phyloP scores from a whole-genome alignment of 2,888 invertebrate genomes.

The Callinectes sapidus region DNA sequence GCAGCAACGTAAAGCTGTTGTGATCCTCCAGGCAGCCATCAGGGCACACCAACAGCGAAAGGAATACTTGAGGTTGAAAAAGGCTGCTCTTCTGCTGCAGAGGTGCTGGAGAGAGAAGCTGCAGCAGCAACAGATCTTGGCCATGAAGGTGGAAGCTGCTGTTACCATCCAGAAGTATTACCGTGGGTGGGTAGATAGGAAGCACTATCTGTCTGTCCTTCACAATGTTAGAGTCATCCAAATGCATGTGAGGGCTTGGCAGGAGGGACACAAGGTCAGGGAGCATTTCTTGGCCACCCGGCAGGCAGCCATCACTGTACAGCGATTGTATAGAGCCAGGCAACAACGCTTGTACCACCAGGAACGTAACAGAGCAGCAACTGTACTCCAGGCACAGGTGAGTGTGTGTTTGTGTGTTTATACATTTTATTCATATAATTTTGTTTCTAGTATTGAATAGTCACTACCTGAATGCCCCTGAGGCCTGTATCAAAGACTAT shows the following conservation, averaged over 20 bases:
- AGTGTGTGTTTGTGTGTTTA: background rate
- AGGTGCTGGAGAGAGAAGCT: slow-evolving; percentile 45
- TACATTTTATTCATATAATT: background rate
- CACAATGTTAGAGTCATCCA: slow-evolving; percentile 49
- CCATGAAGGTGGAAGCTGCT: slow-evolving; percentile 19
- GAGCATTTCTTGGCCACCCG: slow-evolving; percentile 2
- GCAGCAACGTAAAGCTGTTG: slow-evolving; percentile 9
- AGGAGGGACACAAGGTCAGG: background rate
- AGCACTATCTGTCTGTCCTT: slow-evolving; percentile 26
- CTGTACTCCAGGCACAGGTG: slow-evolving; percentile 38
- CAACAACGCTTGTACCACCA: background rate
- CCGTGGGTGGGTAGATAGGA: slow-evolving; percentile 52
- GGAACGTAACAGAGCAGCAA: slow-evolving; percentile 23
- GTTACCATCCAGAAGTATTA: slow-evolving; percentile 36
- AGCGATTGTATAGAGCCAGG: slow-evolving; percentile 43
- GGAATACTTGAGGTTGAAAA: background rate
- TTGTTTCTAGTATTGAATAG: background rate
- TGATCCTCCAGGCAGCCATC: slow-evolving; percentile 51
- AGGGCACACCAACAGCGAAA: slow-evolving; percentile 17
- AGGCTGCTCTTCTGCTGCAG: slow-evolving; percentile 34
- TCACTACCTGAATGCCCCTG: background rate
- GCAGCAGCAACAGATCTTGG: background rate
- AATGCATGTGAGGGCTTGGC: slow-evolving; percentile 37
- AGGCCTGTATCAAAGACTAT: background rate
- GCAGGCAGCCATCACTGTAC: slow-evolving; percentile 43